Evolutionary conservation across 2,113 vertebrate genomes (phyloP), one percentile per base, ranked within the genome.

Genomic region (Gallinago paraguaiae): DNA sequence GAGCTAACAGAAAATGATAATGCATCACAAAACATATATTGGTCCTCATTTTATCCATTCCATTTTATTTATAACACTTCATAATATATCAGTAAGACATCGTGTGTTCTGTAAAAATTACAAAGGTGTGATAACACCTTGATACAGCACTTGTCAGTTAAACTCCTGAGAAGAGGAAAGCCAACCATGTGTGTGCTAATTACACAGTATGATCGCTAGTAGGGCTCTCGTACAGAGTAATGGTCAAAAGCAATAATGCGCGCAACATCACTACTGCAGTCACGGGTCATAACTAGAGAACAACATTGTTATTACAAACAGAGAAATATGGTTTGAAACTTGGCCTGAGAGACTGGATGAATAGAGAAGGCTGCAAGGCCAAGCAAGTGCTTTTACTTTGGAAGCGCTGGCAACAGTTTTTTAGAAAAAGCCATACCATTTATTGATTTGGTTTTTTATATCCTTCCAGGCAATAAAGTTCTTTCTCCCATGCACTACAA

Each of bases 191-290:
- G 67, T 7, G 17, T 4, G 31, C 31, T 56, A 50, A 60, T 23
- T 13, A 48, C 57, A 24, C 17, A 25, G 39, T 0, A 30, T 0
- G 7, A 77, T 64, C 45, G 3, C 7, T 18, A 41, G 46, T 11
- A 10, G 39, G 39, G 31, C 6, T 35, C 13, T 13, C 9, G 30
- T 3, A 4, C 1, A 13, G 0, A 67, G 57, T 3, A 56, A 65
- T 1, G 5, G n/a, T 28, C 70, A 71, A 51, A 41, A 77, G 53
- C 57, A 67, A 6, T 46, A 69, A 51, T 0, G 7, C 2, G 0
- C 45, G 15, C 39, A 39, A 20, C 48, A 61, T 13, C 60, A 18
- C 75, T 45, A 3, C 65, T 72, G 78, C 67, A 72, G 78, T 15
- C 65, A 14, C 1, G 35, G 71, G 53, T 18, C 60, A n/a, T 17